These are phyloP conservation scores for Temnothorax nylanderi DNA, from an alignment of 1,140 invertebrate genomes.

Conservation along the genomic window DNA sequence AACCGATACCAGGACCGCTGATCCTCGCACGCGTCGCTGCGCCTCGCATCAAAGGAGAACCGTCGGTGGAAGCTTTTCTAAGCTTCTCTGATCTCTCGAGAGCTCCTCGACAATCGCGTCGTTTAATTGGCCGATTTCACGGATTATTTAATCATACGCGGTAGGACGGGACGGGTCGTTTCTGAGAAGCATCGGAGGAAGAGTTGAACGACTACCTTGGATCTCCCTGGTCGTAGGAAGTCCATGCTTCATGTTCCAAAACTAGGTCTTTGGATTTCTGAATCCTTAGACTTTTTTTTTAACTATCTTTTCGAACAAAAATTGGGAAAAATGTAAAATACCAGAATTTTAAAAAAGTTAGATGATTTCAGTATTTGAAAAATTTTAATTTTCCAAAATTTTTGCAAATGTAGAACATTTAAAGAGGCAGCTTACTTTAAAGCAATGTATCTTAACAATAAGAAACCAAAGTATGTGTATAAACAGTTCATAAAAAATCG, in stretches of 20 bases:
- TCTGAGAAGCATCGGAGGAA: neutral
- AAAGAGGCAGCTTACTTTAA: neutral
- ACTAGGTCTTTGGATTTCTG: neutral
- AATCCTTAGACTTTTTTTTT: neutral
- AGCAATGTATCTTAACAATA: neutral
- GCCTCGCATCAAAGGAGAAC: conserved; percentile 65
- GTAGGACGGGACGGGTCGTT: neutral
- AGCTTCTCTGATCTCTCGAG: conserved; percentile 50
- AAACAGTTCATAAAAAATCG: neutral
- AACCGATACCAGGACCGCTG: conserved; percentile 21
- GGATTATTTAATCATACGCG: conserved; percentile 73
- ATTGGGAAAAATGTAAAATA: neutral
- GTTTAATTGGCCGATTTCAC: conserved; percentile 78
- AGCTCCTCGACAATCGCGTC: conserved; percentile 63
- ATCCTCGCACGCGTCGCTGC: conserved; percentile 68
- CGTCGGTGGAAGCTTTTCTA: conserved; percentile 45
- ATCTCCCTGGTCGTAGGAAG: neutral
- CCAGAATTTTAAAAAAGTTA: neutral
- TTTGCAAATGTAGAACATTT: neutral
- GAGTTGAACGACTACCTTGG: neutral
- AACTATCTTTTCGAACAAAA: neutral
- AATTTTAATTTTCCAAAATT: neutral
- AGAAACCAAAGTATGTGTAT: neutral
- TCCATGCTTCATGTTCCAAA: neutral
- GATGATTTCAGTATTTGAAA: neutral